Conservation (phyloP, 2,797 vertebrate species). For the Cyclopterus lumpus region DNA sequence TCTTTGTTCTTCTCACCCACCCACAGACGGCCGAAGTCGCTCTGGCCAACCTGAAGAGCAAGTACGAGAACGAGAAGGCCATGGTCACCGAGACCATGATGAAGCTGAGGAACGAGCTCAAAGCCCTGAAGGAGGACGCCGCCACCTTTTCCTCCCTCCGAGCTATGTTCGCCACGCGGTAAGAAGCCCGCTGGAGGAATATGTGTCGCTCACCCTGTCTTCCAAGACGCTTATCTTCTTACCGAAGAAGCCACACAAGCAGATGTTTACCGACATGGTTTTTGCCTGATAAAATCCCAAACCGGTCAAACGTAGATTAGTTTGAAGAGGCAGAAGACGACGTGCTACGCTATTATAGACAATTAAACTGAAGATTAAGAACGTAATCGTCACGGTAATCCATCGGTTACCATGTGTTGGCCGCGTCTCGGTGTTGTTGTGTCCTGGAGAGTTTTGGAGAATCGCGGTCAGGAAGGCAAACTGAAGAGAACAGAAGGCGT, state of each 20-base stretch:
- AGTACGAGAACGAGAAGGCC: constrained; percentile 96
- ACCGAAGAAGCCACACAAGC: not conserved
- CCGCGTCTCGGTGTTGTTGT: constrained; percentile 21
- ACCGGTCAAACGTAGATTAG: not conserved
- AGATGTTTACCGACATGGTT: not conserved
- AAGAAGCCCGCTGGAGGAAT: constrained; percentile 27
- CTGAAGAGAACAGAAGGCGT: constrained; percentile 42
- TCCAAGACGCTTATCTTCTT: not conserved
- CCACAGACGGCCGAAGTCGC: constrained; percentile 93
- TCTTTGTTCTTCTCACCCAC: constrained; percentile 38
- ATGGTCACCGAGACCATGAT: constrained; percentile 98
- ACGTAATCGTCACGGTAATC: constrained; percentile 41
- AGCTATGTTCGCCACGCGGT: constrained; percentile 97
- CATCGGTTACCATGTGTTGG: constrained; percentile 43
- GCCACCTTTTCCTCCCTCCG: constrained; percentile 96
- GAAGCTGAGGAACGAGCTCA: constrained; percentile 96
- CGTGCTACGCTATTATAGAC: constrained; percentile 17
- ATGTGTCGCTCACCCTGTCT: not conserved
- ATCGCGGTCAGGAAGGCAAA: constrained; percentile 35
- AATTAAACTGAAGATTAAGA: constrained; percentile 46
- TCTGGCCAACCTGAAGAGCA: constrained; percentile 96
- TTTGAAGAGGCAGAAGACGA: constrained; percentile 9
- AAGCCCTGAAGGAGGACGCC: constrained; percentile 95
- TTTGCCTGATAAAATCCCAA: not conserved
- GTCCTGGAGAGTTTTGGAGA: constrained; percentile 39